These are phyloP conservation scores for Vesta saturnalis DNA, from an alignment of 2,888 invertebrate genomes.

Conservation along the genomic window DNA sequence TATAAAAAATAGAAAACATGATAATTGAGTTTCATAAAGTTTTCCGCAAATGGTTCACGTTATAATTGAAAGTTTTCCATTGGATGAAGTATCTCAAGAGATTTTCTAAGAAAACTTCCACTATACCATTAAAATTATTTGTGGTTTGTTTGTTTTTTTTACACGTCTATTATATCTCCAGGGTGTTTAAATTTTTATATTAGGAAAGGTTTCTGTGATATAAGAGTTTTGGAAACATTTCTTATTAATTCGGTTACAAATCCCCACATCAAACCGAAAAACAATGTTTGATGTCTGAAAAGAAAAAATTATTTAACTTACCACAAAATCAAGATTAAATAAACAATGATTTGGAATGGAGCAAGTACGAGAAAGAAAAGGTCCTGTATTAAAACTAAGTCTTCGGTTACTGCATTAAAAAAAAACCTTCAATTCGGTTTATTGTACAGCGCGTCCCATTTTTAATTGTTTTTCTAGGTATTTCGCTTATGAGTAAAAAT, in stretches of 20 bases:
- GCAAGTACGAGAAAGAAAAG: too few relatives aligned
- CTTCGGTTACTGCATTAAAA: too few relatives aligned
- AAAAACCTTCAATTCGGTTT: too few relatives aligned
- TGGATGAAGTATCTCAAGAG: neutral
- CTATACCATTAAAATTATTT: neutral
- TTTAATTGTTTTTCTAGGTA: too few relatives aligned
- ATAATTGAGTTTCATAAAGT: neutral
- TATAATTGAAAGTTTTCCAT: neutral
- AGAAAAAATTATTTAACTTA: too few relatives aligned
- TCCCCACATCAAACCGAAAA: neutral
- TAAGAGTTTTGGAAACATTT: neutral
- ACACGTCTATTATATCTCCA: neutral
- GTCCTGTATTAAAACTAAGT: too few relatives aligned
- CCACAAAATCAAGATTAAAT: too few relatives aligned
- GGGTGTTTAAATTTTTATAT: neutral
- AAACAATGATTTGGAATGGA: too few relatives aligned
- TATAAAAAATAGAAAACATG: neutral
- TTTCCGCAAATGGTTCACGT: neutral
- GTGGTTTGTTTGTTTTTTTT: neutral
- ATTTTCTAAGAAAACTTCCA: neutral
- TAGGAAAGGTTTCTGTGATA: neutral
- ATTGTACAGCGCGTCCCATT: too few relatives aligned
- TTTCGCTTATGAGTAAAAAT: too few relatives aligned
- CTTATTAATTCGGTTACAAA: neutral
- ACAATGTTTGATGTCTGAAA: too few relatives aligned